A percentile compares a stretch with the other conserved stretches of the same genome.
These are phyloP conservation scores for Zophobas morio DNA, from an alignment of 1,140 invertebrate species.

Conservation along the genomic window DNA sequence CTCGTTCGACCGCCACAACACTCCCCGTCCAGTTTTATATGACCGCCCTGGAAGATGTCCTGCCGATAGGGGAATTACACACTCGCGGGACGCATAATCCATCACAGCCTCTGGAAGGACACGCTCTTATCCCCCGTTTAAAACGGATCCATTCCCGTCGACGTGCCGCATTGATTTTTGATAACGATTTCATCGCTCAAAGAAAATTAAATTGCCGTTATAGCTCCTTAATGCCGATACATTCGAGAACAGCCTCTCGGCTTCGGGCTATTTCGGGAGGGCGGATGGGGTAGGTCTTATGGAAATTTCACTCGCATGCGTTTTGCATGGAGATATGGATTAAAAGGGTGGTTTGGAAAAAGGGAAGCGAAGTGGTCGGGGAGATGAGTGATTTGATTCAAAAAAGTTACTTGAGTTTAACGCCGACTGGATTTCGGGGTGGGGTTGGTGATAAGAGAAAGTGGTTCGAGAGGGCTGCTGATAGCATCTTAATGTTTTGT, in stretches of 20 bases:
- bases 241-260: background rate
- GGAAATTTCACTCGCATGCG: slow-evolving; percentile 21
- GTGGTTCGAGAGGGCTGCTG: too few relatives aligned
- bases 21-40: slow-evolving; percentile 21
- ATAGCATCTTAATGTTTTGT: too few relatives aligned
- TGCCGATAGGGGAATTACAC: slow-evolving; percentile 32
- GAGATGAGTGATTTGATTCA: too few relatives aligned
- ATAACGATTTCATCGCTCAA: slow-evolving; percentile 38
- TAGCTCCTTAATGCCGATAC: slow-evolving; percentile 39
- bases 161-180: slow-evolving; percentile 38
- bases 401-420: too few relatives aligned
- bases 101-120: slow-evolving; percentile 13
- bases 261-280: background rate
- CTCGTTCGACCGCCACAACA: slow-evolving; percentile 10
- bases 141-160: slow-evolving; percentile 12
- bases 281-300: slow-evolving; percentile 10
- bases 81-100: slow-evolving; percentile 35
- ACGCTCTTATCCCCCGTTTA: slow-evolving; percentile 23
- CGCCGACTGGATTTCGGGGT: too few relatives aligned
- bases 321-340: slow-evolving; percentile 2
- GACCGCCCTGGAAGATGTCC: slow-evolving; percentile 26
- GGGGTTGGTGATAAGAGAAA: too few relatives aligned
- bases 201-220: slow-evolving; percentile 42
- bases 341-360: background rate
- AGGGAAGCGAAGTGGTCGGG: too few relatives aligned